Evolutionary conservation across 2,888 invertebrate genomes (phyloP), one percentile per base, ranked within the genome.

Genomic region (Tyria jacobaeae): DNA sequence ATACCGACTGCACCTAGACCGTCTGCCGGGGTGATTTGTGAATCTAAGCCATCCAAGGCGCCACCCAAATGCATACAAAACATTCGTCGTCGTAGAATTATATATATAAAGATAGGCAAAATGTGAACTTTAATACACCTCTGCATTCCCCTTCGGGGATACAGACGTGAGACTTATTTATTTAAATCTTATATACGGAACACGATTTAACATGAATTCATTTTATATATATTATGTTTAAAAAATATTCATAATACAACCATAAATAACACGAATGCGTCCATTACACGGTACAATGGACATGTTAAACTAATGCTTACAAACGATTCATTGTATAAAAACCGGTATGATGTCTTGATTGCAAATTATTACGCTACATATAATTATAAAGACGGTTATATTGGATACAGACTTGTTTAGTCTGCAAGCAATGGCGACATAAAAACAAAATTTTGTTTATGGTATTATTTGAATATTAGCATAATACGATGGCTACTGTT

Each of bases 351-450:
- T 53, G 39, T 53, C 64, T 70, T 71, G 62, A 75, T 83, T 79
- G 69, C 80, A 79, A 79, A 83, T 86, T 87, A 89, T 85, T 66
- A 86, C 87, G 89, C 84, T 87, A 90, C 91, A 91, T 75, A 67
- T 58, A 75, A 49, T 59, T 64, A 49, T 52, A 41, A 31, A 59
- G 12, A 25, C 31, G 49, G 53, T 54, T 62, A 61, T 55, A 52
- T 52, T 49, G 35, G 17, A 10, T 44, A 37, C 7, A 44, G 5
- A 47, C 14, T 41, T 48, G 25, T 44, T 44, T 44, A 24, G 2
- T 47, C 14, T 39, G 27, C 21, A n/a, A 37, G 35, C 6, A 49
- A 37, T 37, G 9, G 0, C 27, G 25, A 37, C 21, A 6, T 21
- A 17, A n/a, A 27, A 41, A 44, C 27, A 39, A 15, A 1, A 1